phyloP scores from a whole-genome alignment of 2,797 vertebrate species.

The Glossophaga mutica region DNA sequence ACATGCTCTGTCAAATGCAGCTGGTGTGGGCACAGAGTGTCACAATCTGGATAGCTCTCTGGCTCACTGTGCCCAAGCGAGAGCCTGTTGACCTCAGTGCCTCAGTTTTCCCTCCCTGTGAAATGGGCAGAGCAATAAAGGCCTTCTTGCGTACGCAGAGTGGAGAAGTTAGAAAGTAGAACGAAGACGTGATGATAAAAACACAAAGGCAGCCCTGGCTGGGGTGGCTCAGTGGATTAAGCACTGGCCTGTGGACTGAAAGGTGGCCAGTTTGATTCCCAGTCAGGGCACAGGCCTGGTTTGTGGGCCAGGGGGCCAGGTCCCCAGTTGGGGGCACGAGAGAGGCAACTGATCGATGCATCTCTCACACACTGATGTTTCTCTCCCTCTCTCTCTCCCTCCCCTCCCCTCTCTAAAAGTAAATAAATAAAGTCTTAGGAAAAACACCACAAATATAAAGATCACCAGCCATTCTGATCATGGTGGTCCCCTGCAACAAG shows the following conservation, averaged over 20 bases:
- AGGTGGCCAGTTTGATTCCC: too few species aligned
- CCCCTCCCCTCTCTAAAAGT: too few species aligned
- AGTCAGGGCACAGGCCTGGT: too few species aligned
- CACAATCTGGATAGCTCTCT: not conserved
- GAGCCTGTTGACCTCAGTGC: not conserved
- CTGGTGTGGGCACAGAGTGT: not conserved
- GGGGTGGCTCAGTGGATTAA: too few species aligned
- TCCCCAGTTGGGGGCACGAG: too few species aligned
- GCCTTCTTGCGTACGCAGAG: not conserved
- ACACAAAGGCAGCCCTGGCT: not conserved
- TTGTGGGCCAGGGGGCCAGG: too few species aligned
- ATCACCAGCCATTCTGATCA: not conserved
- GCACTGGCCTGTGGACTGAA: too few species aligned
- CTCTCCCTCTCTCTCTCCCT: too few species aligned
- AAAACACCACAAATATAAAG: not conserved
- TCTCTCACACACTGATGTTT: too few species aligned
- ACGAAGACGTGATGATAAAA: not conserved
- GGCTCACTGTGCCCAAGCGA: fast-evolving
- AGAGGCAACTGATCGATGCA: too few species aligned
- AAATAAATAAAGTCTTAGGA: too few species aligned
- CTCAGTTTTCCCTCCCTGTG: not conserved
- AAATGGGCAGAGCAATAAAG: not conserved
- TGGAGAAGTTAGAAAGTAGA: not conserved
- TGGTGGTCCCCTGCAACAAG: fast-evolving
- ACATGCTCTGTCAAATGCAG: not conserved